These are phyloP conservation scores for Monopterus albus DNA, from an alignment of 2,113 vertebrate genomes.

Conservation along the genomic window DNA sequence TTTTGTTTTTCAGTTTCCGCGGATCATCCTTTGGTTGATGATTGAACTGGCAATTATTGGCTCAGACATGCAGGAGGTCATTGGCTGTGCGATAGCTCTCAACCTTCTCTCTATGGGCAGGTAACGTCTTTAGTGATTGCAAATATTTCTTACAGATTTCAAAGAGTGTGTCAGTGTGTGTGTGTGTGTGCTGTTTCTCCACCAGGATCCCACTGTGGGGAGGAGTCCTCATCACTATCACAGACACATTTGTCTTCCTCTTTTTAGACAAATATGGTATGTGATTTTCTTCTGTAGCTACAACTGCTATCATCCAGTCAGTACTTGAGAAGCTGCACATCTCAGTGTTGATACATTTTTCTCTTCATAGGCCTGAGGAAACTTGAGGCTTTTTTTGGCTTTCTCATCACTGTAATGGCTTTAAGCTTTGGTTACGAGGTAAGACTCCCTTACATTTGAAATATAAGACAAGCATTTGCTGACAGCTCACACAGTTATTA, in stretches of 20 bases:
- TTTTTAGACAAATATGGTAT: conserved; percentile 97
- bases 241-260: conserved; percentile 94
- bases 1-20: conserved; percentile 83
- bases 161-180: too few species aligned
- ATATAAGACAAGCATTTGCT: too few species aligned
- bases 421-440: conserved; percentile 97
- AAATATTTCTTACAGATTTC: background rate
- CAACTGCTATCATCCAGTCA: too few species aligned
- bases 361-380: conserved; percentile 87
- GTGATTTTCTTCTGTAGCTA: background rate
- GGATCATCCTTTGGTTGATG: conserved; percentile 95
- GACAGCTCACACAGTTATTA: background rate
- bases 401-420: conserved; percentile 96
- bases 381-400: conserved; percentile 93
- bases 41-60: conserved; percentile 95
- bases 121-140: conserved; percentile 65
- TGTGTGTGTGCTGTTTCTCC: background rate
- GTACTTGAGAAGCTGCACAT: background rate
- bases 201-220: conserved; percentile 93
- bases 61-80: conserved; percentile 99
- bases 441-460: conserved; percentile 20
- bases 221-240: conserved; percentile 97
- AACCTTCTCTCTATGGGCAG: conserved; percentile 91
- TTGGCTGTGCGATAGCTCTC: conserved; percentile 95
- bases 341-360: conserved; percentile 12